Conservation (phyloP, 2,797 vertebrate genomes). For the Poliocrania exsul region DNA sequence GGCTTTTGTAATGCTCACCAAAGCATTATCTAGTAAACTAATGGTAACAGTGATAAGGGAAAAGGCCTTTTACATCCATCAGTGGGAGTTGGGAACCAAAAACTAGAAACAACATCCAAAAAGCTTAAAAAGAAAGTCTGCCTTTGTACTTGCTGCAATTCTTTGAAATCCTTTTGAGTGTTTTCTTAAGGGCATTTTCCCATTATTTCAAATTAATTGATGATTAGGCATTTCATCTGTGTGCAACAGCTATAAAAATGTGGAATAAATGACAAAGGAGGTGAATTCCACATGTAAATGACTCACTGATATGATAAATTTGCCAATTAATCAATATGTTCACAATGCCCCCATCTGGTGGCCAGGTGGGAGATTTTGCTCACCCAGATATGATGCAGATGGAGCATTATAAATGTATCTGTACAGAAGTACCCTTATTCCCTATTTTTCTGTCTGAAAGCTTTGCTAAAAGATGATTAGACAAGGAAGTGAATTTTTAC, state of each 20-base stretch:
- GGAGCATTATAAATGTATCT: neutral
- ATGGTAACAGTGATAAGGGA: neutral
- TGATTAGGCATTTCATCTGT: neutral
- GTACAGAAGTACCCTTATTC: neutral
- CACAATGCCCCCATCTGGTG: slow-evolving; percentile 48
- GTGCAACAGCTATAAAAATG: accelerated
- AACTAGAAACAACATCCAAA: neutral
- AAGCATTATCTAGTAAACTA: neutral
- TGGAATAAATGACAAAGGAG: neutral
- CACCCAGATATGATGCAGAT: neutral
- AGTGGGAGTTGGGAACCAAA: neutral
- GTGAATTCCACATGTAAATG: neutral
- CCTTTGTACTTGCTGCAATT: neutral
- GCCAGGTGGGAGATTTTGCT: slow-evolving; percentile 32
- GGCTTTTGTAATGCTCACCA: neutral
- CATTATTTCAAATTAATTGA: neutral
- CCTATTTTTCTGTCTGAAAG: neutral
- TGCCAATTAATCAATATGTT: slow-evolving; percentile 28
- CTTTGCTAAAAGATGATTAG: neutral
- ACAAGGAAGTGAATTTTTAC: neutral
- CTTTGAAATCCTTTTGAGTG: neutral
- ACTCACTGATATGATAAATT: neutral
- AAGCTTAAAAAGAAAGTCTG: neutral
- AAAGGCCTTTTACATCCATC: neutral
- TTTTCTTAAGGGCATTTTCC: neutral